Evolutionary conservation across 2,888 invertebrate species (phyloP).

Genomic region (Agrypnus murinus): DNA sequence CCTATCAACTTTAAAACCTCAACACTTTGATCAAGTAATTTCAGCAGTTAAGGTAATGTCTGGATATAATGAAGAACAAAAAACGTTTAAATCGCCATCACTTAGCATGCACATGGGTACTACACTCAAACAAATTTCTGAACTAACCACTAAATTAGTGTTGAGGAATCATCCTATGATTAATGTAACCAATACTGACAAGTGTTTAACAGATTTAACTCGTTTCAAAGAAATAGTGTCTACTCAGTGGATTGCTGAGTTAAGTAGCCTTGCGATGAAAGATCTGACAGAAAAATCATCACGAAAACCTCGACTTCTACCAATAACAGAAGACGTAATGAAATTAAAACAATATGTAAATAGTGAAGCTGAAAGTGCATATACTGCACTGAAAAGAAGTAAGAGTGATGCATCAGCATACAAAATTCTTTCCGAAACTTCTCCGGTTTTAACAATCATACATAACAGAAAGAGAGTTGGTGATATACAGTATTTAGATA

Average conservation of each 20-base stretch:
- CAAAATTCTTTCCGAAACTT: not conserved
- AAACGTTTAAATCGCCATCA: slow-evolving; percentile 31
- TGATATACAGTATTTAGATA: slow-evolving; percentile 7
- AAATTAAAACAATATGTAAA: slow-evolving; percentile 8
- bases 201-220: not conserved
- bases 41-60: slow-evolving; percentile 20
- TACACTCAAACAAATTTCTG: slow-evolving; percentile 37
- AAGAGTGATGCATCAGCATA: not conserved
- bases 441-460: slow-evolving; percentile 1
- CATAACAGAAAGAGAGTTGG: too few species aligned
- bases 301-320: slow-evolving; percentile 29
- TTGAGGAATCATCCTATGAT: slow-evolving; percentile 10
- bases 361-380: not conserved
- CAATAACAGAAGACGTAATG: slow-evolving; percentile 18
- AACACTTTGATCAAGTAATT: slow-evolving; percentile 20
- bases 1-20: slow-evolving; percentile 9
- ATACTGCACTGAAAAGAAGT: not conserved
- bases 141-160: slow-evolving; percentile 9
- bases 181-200: not conserved
- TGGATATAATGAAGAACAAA: slow-evolving; percentile 7
- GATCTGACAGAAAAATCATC: slow-evolving; percentile 21
- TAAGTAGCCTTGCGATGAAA: slow-evolving; percentile 17
- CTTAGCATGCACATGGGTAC: slow-evolving; percentile 32
- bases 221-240: slow-evolving; percentile 8
- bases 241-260: slow-evolving; percentile 26